Evolutionary conservation across 2,888 invertebrate species (phyloP), one percentile per base, ranked within the genome.

Genomic region (Dromius quadrimaculatus): DNA sequence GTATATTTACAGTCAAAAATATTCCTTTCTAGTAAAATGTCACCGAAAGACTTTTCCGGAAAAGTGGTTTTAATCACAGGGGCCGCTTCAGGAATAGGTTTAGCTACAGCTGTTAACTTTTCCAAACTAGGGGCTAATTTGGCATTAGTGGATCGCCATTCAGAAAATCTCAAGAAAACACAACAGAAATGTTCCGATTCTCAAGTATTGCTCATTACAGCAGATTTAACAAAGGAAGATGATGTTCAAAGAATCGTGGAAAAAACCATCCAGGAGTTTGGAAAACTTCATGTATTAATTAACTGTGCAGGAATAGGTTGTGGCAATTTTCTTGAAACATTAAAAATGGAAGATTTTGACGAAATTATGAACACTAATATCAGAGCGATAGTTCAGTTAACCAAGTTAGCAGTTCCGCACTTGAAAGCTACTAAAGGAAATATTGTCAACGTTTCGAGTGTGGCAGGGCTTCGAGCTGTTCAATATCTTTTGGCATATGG

Each of bases 71-170:
- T 92, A 61, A 87, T 92, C 73, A 91, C 92, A 41, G 94, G 94
- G 59, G 93, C 93, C 0, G 93, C 93, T 81, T 93, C 93, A 13
- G 94, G 94, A 2, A 94, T 95, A 73, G 95, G 94, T 2, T 90
- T 91, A 41, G 92, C 91, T 2, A 92, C 93, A 4, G 93, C 94
- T 0, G 83, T 92, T 72, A 89, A 90, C 75, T 86, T 95, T 74
- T 89, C 93, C 1, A 86, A 87, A 76, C 84, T 91, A 36, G 94
- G 93, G 15, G 93, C 93, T 0, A 87, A 86, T 70, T 81, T 95
- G 9, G 88, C 91, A 17, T 86, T 87, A 78, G 89, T 85, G 79
- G 94, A 87, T 83, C 85, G 93, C 76, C 92, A 92, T 79, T 80
- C 84, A 47, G 87, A 87, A 2, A 92, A 91, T 75, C 81, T 94